Evolutionary conservation across 1,140 invertebrate genomes (phyloP), one percentile per base, ranked within the genome.

Genomic region (Hycleus phaleratus): DNA sequence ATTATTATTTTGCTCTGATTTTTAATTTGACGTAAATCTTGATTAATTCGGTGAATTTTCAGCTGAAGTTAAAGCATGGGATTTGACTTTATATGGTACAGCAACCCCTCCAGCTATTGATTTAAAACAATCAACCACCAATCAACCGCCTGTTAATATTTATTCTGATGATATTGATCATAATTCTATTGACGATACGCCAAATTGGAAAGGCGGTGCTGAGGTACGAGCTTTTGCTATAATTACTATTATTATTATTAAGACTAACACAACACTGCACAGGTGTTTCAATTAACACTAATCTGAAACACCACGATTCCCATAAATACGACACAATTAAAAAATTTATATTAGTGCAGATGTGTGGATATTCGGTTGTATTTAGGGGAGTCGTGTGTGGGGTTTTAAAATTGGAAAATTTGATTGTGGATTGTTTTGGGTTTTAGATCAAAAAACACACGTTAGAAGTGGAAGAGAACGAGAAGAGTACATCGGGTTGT

Each of bases 31-130:
- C 40, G 4, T 42, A 6, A n/a, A 42, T 42, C 9, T 42, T 7
- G 10, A 42, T 48, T 3, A 38, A 12, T 7, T 49, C 26, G 10
- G 38, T 45, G 9, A 3, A 39, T 54, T 66, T 77, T 38, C 70
- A 82, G 81, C 75, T 58, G 74, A 73, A 0, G 63, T 82, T 4
- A 68, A 73, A 0, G 75, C 78, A 6, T 83, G 81, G 81, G 75
- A 80, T 53, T 60, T 82, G 46, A 74, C 81, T 12, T 75, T 84
- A 49, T 80, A 82, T 63, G 81, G 81, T 0, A 83, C 81, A 9
- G 75, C 79, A 11, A 78, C 74, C 4, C 74, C 77, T 0, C 71
- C 79, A 4, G 77, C 75, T 6, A 60, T 71, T 4, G 74, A 78
- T 49, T 39, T 56, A 42, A 73, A 75, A 26, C 18, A 60, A 12